Evolutionary conservation across 1,140 invertebrate genomes (phyloP).

Genomic region (Panulirus ornatus): DNA sequence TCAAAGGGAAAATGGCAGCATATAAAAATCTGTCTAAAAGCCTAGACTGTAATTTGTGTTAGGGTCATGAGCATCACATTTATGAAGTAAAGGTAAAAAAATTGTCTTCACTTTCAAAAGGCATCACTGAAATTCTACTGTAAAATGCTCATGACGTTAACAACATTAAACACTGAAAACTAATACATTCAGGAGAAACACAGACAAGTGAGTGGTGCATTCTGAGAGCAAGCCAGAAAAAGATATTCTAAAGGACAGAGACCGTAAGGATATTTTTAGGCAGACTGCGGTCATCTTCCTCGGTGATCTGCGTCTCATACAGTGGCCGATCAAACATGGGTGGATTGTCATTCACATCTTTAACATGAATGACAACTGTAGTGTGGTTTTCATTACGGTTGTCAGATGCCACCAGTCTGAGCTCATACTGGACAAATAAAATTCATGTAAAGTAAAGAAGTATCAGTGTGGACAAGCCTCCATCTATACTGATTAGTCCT

Average conservation of each 20-base stretch:
- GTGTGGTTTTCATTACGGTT: conserved; percentile 98
- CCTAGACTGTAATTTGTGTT: conserved; percentile 40
- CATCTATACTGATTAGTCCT: not conserved
- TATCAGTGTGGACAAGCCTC: not conserved
- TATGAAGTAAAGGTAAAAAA: not conserved
- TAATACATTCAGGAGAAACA: conserved; percentile 51
- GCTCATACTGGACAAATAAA: conserved; percentile 86
- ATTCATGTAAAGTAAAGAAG: not conserved
- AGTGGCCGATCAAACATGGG: conserved; percentile 95
- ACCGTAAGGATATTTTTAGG: conserved; percentile 96
- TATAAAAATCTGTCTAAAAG: conserved; percentile 51
- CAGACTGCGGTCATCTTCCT: conserved; percentile 95
- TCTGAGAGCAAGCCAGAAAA: conserved; percentile 44
- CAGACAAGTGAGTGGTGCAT: conserved; percentile 56
- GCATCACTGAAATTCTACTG: not conserved
- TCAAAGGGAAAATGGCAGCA: conserved; percentile 19
- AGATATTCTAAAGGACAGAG: conserved; percentile 75
- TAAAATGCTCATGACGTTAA: conserved; percentile 20
- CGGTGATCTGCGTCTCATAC: conserved; percentile 96
- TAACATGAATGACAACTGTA: conserved; percentile 95
- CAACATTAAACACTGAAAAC: conserved; percentile 49
- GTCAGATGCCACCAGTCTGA: conserved; percentile 94
- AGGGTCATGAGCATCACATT: conserved; percentile 40
- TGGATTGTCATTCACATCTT: conserved; percentile 94
- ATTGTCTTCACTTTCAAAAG: not conserved